phyloP scores from a whole-genome alignment of 2,797 vertebrate genomes.

The Diplodus sargus region DNA sequence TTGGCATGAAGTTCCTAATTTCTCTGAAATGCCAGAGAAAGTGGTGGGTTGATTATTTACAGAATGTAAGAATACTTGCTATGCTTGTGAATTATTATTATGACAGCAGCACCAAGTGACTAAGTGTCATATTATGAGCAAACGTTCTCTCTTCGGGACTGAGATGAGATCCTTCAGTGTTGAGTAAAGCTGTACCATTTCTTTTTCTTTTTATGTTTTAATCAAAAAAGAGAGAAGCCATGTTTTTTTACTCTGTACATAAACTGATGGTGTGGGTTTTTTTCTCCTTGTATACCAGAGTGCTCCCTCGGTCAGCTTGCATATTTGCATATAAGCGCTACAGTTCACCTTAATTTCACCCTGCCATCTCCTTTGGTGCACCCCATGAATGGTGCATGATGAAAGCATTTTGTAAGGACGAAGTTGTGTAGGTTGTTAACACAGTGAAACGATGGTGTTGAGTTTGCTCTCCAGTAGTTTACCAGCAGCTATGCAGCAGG shows the following conservation, averaged over 20 bases:
- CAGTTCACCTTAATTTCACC: conserved; percentile 43
- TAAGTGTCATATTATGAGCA: conserved; percentile 10
- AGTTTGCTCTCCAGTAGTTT: conserved; percentile 29
- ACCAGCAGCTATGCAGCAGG: background rate
- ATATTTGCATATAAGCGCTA: conserved; percentile 4
- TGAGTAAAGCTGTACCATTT: background rate
- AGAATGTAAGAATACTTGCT: conserved; percentile 20
- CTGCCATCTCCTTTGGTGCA: conserved; percentile 33
- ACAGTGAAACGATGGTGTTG: conserved; percentile 37
- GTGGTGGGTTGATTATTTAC: conserved; percentile 29
- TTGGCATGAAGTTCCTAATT: conserved; percentile 6
- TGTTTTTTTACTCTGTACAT: background rate
- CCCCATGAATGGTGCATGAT: conserved; percentile 59
- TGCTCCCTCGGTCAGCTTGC: background rate
- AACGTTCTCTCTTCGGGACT: conserved; percentile 34
- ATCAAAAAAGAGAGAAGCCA: background rate
- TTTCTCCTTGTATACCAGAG: background rate
- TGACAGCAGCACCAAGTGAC: conserved; percentile 8
- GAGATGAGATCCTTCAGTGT: conserved; percentile 14
- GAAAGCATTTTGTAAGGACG: conserved; percentile 67
- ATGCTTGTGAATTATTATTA: conserved; percentile 13
- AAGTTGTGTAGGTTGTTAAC: conserved; percentile 57
- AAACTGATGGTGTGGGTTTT: conserved; percentile 16
- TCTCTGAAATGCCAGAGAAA: conserved; percentile 7
- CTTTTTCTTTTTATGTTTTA: background rate